Conservation (phyloP, 2,113 vertebrate genomes). For the Gulo gulo region DNA sequence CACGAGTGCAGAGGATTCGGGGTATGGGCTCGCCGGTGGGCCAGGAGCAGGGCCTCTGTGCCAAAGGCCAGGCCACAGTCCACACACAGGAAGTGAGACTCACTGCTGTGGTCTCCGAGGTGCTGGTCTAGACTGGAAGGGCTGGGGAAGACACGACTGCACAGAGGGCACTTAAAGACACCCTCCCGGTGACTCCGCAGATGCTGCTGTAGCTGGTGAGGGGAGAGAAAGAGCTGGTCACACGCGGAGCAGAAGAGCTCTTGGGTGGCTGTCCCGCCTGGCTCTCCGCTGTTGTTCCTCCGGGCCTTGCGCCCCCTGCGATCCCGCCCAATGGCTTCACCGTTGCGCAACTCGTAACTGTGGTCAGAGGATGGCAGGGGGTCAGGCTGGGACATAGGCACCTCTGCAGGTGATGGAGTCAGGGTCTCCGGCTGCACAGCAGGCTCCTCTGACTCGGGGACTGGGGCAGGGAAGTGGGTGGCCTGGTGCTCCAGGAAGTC, state of each 20-base stretch:
- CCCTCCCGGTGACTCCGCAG: slow-evolving; percentile 75
- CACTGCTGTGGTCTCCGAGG: slow-evolving; percentile 76
- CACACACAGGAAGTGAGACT: slow-evolving; percentile 88
- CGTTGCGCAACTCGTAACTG: slow-evolving; percentile 74
- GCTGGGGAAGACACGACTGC: slow-evolving; percentile 78
- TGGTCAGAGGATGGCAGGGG: slow-evolving; percentile 71
- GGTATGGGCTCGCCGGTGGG: slow-evolving; percentile 89
- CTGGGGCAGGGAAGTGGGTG: slow-evolving; percentile 68
- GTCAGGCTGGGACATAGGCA: slow-evolving; percentile 23
- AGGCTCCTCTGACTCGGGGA: slow-evolving; percentile 29
- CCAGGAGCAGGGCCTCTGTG: slow-evolving; percentile 88
- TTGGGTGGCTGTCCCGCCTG: neutral
- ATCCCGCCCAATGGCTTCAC: slow-evolving; percentile 42
- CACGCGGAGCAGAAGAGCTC: slow-evolving; percentile 75
- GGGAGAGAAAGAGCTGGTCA: slow-evolving; percentile 66
- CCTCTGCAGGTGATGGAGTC: neutral
- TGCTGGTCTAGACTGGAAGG: slow-evolving; percentile 78
- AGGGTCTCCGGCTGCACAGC: slow-evolving; percentile 19
- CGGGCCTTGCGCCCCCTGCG: slow-evolving; percentile 45
- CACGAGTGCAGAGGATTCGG: slow-evolving; percentile 91
- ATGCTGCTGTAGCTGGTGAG: slow-evolving; percentile 75
- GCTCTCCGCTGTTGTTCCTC: slow-evolving; percentile 47
- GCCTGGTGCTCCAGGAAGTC: slow-evolving; percentile 83
- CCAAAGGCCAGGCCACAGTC: slow-evolving; percentile 92
- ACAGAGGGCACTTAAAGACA: slow-evolving; percentile 80